Percentiles rank a stretch among this genome's conserved stretches.
phyloP scores from a whole-genome alignment of 2,113 vertebrate genomes.

The Australoheros scitulus region DNA sequence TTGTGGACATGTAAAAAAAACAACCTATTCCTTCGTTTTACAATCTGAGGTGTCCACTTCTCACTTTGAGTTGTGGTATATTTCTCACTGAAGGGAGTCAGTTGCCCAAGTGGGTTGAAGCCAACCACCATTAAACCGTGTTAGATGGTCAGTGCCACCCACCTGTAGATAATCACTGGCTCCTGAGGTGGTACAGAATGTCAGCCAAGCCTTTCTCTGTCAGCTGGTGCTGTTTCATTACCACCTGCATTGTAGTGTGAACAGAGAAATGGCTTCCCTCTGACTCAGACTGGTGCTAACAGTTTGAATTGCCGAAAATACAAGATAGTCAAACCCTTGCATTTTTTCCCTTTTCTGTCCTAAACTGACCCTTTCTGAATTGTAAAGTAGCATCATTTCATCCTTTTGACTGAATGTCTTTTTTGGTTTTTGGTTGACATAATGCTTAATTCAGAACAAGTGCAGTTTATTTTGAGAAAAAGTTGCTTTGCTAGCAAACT shows the following conservation, averaged over 20 bases:
- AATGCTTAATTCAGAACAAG: neutral
- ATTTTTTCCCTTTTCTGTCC: neutral
- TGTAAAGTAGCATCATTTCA: neutral
- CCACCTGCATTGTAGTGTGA: slow-evolving; percentile 53
- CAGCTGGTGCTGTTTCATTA: slow-evolving; percentile 66
- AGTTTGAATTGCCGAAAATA: neutral
- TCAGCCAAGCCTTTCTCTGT: slow-evolving; percentile 25
- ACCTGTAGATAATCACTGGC: slow-evolving; percentile 48
- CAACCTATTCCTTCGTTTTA: neutral
- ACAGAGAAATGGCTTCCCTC: slow-evolving; percentile 30
- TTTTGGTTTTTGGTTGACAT: neutral
- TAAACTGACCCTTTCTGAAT: neutral
- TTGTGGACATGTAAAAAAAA: no score
- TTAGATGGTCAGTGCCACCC: slow-evolving; percentile 37
- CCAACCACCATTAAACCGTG: slow-evolving; percentile 38
- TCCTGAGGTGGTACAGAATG: slow-evolving; percentile 36
- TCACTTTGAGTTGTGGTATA: slow-evolving; percentile 24
- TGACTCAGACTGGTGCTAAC: slow-evolving; percentile 18
- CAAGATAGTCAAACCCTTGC: neutral
- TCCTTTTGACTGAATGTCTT: neutral
- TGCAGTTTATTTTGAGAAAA: neutral
- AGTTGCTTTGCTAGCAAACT: neutral
- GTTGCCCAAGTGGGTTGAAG: slow-evolving; percentile 6
- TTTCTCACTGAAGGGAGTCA: slow-evolving; percentile 9
- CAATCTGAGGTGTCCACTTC: slow-evolving; percentile 32